These are phyloP conservation scores for Pristionchus pacificus DNA, from an alignment of 1,140 invertebrate genomes.

Conservation along the genomic window DNA sequence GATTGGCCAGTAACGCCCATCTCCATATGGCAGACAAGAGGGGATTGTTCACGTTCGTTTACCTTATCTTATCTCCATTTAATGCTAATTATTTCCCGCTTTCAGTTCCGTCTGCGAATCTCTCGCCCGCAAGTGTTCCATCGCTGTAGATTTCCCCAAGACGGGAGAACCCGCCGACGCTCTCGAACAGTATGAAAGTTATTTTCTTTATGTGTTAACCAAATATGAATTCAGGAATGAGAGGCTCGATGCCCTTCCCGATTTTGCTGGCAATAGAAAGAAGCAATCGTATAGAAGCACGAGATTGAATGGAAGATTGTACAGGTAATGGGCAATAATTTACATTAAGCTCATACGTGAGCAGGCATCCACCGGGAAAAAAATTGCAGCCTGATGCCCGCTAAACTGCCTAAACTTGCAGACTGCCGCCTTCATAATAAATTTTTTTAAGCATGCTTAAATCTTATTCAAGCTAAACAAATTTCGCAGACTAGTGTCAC, in stretches of 20 bases:
- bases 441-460: no score
- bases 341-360: no score
- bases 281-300: constrained; percentile 49
- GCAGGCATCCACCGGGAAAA: no score
- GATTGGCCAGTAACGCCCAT: constrained; percentile 50
- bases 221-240: not conserved
- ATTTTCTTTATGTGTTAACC: constrained; percentile 1
- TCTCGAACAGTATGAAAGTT: constrained; percentile 21
- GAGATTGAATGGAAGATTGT: constrained; percentile 52
- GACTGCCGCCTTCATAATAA: no score
- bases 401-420: no score
- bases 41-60: constrained; percentile 29
- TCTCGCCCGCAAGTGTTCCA: constrained; percentile 46
- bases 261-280: constrained; percentile 47
- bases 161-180: constrained; percentile 41
- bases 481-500: no score
- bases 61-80: no score
- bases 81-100: constrained; percentile 23
- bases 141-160: constrained; percentile 57
- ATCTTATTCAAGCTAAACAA: no score
- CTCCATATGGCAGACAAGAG: constrained; percentile 42
- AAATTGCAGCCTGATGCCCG: no score
- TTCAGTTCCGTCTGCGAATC: constrained; percentile 34
- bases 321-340: no score
- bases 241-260: constrained; percentile 37